Evolutionary conservation across 2,888 invertebrate genomes (phyloP), one percentile per base, ranked within the genome.

Genomic region (Parnassius smintheus): DNA sequence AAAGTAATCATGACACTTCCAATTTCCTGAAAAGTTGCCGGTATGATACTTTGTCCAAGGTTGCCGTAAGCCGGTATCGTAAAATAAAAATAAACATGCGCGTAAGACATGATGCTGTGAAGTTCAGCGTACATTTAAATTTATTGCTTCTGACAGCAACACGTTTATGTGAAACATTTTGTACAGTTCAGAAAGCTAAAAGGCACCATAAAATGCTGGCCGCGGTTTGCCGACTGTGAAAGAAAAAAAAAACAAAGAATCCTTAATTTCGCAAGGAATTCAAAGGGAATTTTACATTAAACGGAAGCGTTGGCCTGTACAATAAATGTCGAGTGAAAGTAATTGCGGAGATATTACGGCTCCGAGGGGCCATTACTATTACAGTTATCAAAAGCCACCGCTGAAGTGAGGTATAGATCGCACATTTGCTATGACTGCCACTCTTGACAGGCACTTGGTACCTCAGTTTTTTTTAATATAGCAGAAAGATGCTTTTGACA

Each of bases 171-270:
- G 44, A 11, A 58, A 58, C 18, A 44, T 22, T 41, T 44, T 42
- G 51, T 59, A 52, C 51, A 59, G 52, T 59, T 45, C 35, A 59
- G 10, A 59, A 59, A 45, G 52, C 44, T 52, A 52, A 52, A 52
- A 46, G 46, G 45, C 2, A 8, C 7, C 52, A 41, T 56, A 12
- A 57, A 57, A 49, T 41, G 10, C 11, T 13, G 42, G 18, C 44
- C 11, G 11, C 42, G 18, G 10, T 44, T 54, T 54, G 13, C 54
- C 44, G 18, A 54, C 10, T 44, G 18, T 54, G 44, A 52, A 35
- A 35, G 44, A 52, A 35, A 35, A 4, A n/a, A 18, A 52, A 51
- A 45, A n/a, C 22, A n/a, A 4, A 22, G 51, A 52, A 59, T 59
- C 51, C 51, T 59, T 41, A 51, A 52, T 59, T n/a, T 51, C 9